Evolutionary conservation across 1,140 invertebrate genomes (phyloP), one percentile per base, ranked within the genome.

Genomic region (Caenorhabditis elegans): DNA sequence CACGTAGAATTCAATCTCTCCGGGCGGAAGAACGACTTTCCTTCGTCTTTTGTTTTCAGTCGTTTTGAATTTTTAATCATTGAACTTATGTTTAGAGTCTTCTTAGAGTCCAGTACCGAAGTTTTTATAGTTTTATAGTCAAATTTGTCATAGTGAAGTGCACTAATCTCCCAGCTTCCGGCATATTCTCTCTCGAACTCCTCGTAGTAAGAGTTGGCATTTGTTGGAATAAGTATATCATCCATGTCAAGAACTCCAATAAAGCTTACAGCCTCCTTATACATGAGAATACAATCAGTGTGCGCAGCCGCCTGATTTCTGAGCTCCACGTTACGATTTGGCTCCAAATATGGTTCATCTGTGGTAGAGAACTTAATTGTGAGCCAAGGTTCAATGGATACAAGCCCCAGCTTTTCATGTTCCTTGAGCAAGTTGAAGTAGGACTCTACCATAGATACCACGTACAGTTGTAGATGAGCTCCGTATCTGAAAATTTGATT

Each of bases 291-390:
- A 75, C 79, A 80, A 22, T 80, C 79, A 11, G 79, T 80, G 11
- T 80, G 79, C 10, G n/a, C n/a, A n/a, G n/a, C n/a, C n/a, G n/a
- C n/a, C n/a, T n/a, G n/a, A n/a, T n/a, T n/a, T n/a, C n/a, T 10
- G 13, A 80, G 55, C 19, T 80, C 79, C 1, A 80, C 60, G 34
- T 80, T 80, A 19, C 55, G 28, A 49, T 80, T 80, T 36, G 79
- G 79, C 15, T 80, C 55, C 3, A 70, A 22, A 53, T 80, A 53
- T 31, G 51, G 36, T 1, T 28, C 34, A 34, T 53, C 49, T 8
- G 55, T 51, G 1, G 26, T 15, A 1, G 55, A 19, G 13, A 80
- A 46, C 13, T 76, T 53, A 2, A 80, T 19, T 3, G 49, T 53
- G 19, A 76, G 55, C 79, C 79, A 80, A 2, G 79, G 79, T 19